A percentile compares a stretch with the other conserved stretches of the same genome.
These are phyloP conservation scores for Thamnophis elegans DNA, from an alignment of 2,797 vertebrate species.

Conservation along the genomic window DNA sequence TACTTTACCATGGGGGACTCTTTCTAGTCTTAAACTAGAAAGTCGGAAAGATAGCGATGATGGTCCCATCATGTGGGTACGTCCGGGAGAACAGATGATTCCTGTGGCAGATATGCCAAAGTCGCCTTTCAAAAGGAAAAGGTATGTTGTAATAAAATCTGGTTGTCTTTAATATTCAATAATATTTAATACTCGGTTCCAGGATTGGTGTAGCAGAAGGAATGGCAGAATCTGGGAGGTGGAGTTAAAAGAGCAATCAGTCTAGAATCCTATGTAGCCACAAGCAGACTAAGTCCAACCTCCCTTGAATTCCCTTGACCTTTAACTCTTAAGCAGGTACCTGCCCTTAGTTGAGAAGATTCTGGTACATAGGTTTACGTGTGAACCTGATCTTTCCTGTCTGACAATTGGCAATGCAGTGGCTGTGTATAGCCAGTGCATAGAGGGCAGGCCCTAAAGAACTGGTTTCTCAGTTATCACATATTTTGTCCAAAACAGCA, in stretches of 20 bases:
- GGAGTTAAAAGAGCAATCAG: background rate
- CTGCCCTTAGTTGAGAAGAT: background rate
- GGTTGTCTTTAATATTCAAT: background rate
- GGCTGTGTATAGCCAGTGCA: background rate
- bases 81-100: constrained; percentile 98
- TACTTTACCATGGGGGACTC: constrained; percentile 94
- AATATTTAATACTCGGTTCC: background rate
- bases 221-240: background rate
- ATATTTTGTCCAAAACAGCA: background rate
- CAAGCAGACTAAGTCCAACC: background rate
- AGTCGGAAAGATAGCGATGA: constrained; percentile 94
- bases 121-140: constrained; percentile 98
- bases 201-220: background rate
- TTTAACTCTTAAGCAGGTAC: background rate
- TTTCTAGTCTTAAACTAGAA: constrained; percentile 89
- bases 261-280: background rate
- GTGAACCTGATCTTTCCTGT: background rate
- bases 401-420: background rate
- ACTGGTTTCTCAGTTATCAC: background rate
- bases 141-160: constrained; percentile 74
- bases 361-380: background rate
- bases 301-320: background rate
- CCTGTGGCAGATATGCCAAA: constrained; percentile 98
- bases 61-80: constrained; percentile 98
- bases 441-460: background rate